Conservation (phyloP, 64 coral and sea anemone genomes). For the Pocillopora damicornis region DNA sequence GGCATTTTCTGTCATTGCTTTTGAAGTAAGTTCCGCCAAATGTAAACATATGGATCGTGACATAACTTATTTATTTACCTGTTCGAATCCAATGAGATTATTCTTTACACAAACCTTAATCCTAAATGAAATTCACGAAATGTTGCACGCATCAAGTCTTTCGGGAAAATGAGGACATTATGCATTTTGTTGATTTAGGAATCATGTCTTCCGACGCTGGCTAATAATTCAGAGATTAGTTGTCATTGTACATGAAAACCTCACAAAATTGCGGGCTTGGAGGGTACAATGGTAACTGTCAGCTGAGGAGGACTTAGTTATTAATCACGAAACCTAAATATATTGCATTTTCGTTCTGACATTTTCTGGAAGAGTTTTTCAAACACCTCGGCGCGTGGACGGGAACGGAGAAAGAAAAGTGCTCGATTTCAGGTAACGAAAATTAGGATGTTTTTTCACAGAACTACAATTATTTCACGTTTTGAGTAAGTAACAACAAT, state of each 20-base stretch:
- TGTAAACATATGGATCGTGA: too few species aligned
- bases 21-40: too few species aligned
- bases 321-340: slow-evolving; percentile 15
- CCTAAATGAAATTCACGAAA: background rate
- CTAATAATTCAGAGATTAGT: background rate
- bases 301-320: background rate
- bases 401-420: too few species aligned
- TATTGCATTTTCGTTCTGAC: background rate
- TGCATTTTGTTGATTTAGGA: background rate
- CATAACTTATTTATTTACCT: background rate
- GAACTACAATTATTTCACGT: too few species aligned
- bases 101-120: background rate
- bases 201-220: background rate
- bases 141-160: background rate
- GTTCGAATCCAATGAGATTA: background rate
- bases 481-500: too few species aligned
- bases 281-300: background rate
- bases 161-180: background rate
- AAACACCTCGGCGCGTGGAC: background rate
- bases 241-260: background rate
- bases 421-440: too few species aligned
- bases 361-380: background rate
- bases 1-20: too few species aligned
- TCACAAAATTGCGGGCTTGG: background rate
- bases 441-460: too few species aligned